phyloP scores from a whole-genome alignment of 1,140 invertebrate genomes.

The Sycobia sp. region DNA sequence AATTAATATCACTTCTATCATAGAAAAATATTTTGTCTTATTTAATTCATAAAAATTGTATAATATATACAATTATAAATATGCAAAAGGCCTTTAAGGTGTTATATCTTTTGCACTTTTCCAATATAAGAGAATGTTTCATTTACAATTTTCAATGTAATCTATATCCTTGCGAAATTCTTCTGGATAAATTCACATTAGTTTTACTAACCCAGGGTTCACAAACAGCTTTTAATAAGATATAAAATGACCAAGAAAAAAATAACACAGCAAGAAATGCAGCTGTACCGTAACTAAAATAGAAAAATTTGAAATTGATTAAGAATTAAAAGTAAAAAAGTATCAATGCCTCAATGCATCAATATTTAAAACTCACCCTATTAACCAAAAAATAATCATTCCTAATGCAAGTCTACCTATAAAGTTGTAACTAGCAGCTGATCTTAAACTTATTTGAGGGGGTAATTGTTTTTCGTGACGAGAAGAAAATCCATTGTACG shows the following conservation, averaged over 20 bases:
- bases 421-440: slow-evolving; percentile 70
- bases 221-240: slow-evolving; percentile 47
- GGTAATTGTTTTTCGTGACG: slow-evolving; percentile 65
- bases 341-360: background rate
- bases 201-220: slow-evolving; percentile 46
- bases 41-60: slow-evolving; percentile 15
- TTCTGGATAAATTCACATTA: slow-evolving; percentile 15
- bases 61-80: background rate
- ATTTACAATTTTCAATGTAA: background rate
- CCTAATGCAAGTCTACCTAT: slow-evolving; percentile 52
- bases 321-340: background rate
- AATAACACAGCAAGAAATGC: slow-evolving; percentile 41
- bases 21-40: too few species aligned
- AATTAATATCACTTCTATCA: too few species aligned
- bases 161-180: background rate
- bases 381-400: slow-evolving; percentile 45
- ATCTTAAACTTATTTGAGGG: slow-evolving; percentile 73
- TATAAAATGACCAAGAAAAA: slow-evolving; percentile 45
- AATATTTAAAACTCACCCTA: slow-evolving; percentile 42
- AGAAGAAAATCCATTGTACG: slow-evolving; percentile 62
- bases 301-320: slow-evolving; percentile 10
- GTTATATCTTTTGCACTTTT: slow-evolving; percentile 2
- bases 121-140: background rate
- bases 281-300: slow-evolving; percentile 48
- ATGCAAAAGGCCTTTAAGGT: background rate